A percentile compares a stretch with the other conserved stretches of the same genome.
These are phyloP conservation scores for Tridacna gigas DNA, from an alignment of 2,888 invertebrate species.

Conservation along the genomic window DNA sequence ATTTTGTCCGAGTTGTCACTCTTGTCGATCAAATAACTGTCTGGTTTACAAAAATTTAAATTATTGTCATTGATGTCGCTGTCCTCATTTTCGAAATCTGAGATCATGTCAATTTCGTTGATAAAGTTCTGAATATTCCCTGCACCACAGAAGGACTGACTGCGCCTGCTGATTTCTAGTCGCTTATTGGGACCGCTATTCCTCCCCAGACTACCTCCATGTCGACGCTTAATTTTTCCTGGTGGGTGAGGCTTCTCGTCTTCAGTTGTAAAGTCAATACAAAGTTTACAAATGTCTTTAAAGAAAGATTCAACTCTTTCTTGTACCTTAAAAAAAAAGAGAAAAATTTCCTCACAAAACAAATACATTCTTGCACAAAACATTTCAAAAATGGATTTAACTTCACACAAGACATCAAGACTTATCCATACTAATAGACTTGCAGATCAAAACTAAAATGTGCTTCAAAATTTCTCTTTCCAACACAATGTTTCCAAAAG, in stretches of 20 bases:
- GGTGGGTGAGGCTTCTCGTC: conserved; percentile 65
- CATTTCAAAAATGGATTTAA: too few species aligned
- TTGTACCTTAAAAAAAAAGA: conserved; percentile 64
- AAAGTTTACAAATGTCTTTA: conserved; percentile 73
- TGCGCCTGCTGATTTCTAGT: conserved; percentile 61
- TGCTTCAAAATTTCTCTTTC: too few species aligned
- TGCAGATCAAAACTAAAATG: too few species aligned
- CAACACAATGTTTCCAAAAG: too few species aligned
- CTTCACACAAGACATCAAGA: too few species aligned
- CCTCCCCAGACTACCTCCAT: conserved; percentile 67
- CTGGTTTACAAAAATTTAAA: conserved; percentile 39
- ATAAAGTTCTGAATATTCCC: conserved; percentile 60
- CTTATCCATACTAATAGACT: too few species aligned
- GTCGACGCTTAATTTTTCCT: conserved; percentile 70
- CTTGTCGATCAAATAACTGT: conserved; percentile 48
- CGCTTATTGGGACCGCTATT: conserved; percentile 63
- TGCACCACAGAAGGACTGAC: conserved; percentile 69
- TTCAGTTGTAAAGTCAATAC: conserved; percentile 56
- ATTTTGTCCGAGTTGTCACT: conserved; percentile 40
- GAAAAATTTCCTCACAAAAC: too few species aligned
- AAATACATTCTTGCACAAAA: too few species aligned
- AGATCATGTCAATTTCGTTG: conserved; percentile 53
- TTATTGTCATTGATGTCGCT: conserved; percentile 36
- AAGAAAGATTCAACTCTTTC: conserved; percentile 76
- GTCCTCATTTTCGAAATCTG: conserved; percentile 42